Evolutionary conservation across 2,888 invertebrate genomes (phyloP).

Genomic region (Deilephila elpenor): DNA sequence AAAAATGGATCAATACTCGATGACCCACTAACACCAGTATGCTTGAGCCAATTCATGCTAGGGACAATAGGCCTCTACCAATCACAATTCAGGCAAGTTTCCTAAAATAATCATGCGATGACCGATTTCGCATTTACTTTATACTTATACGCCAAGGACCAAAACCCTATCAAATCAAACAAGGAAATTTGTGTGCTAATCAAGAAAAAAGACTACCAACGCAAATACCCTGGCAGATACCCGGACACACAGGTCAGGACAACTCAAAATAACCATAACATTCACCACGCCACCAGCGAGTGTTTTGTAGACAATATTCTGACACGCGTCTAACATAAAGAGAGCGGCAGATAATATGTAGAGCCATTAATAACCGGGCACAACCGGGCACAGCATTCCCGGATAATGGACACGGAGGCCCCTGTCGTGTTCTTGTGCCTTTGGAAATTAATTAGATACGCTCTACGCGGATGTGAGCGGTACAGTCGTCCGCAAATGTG

Average conservation of each 20-base stretch:
- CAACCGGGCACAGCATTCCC: constrained; percentile 45
- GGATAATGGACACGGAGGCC: constrained; percentile 52
- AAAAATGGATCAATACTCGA: no score
- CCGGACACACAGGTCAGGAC: constrained; percentile 2
- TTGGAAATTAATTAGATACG: constrained; percentile 72
- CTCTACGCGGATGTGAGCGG: constrained; percentile 43
- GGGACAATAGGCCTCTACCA: no score
- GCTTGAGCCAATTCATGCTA: no score
- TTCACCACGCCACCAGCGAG: constrained; percentile 46
- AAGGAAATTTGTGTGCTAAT: no score
- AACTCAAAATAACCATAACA: not conserved
- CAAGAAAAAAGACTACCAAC: not conserved
- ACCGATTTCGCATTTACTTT: no score
- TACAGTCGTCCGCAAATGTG: constrained; percentile 34
- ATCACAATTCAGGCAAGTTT: no score
- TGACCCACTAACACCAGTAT: no score
- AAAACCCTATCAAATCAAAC: no score
- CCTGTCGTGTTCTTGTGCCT: constrained; percentile 43
- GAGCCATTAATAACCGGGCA: constrained; percentile 60
- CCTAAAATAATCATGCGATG: no score
- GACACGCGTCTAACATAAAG: constrained; percentile 42
- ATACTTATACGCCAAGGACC: no score
- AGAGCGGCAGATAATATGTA: constrained; percentile 42
- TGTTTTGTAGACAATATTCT: constrained; percentile 48
- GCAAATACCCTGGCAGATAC: not conserved